Percentiles rank a stretch among this genome's conserved stretches.
phyloP scores from a whole-genome alignment of 2,113 vertebrate genomes.

The Pangasianodon gigas region DNA sequence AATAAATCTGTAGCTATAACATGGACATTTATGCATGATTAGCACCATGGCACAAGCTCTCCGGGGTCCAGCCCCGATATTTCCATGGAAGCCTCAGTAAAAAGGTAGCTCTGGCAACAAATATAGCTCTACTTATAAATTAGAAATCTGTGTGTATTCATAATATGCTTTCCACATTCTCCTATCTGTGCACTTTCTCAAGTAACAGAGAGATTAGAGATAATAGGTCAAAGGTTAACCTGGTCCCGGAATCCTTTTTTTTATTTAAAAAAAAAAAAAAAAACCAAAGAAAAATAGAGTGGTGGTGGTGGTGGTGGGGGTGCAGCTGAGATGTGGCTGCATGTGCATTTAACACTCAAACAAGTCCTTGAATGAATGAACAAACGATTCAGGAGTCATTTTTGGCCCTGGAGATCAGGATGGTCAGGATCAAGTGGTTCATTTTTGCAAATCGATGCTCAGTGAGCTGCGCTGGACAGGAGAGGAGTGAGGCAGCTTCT shows the following conservation, averaged over 20 bases:
- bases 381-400: not conserved
- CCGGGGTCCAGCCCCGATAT: constrained; percentile 63
- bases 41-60: constrained; percentile 56
- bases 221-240: constrained; percentile 44
- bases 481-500: not conserved
- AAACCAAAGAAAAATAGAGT: not conserved
- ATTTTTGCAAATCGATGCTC: not conserved
- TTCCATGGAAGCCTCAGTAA: constrained; percentile 54
- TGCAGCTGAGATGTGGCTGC: constrained; percentile 37
- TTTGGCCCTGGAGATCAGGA: constrained; percentile 34
- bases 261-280: not conserved
- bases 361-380: constrained; percentile 36
- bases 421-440: not conserved
- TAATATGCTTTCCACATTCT: constrained; percentile 22
- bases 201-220: constrained; percentile 26
- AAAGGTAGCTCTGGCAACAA: constrained; percentile 60
- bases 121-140: constrained; percentile 56
- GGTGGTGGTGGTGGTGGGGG: not conserved
- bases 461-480: not conserved
- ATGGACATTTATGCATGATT: constrained; percentile 38
- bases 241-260: constrained; percentile 52
- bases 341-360: constrained; percentile 34
- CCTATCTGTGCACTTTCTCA: constrained; percentile 34
- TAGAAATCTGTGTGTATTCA: constrained; percentile 38
- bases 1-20: not conserved